These are phyloP conservation scores for Disparrhopalites patrizii DNA, from an alignment of 2,888 invertebrate genomes.

Conservation along the genomic window DNA sequence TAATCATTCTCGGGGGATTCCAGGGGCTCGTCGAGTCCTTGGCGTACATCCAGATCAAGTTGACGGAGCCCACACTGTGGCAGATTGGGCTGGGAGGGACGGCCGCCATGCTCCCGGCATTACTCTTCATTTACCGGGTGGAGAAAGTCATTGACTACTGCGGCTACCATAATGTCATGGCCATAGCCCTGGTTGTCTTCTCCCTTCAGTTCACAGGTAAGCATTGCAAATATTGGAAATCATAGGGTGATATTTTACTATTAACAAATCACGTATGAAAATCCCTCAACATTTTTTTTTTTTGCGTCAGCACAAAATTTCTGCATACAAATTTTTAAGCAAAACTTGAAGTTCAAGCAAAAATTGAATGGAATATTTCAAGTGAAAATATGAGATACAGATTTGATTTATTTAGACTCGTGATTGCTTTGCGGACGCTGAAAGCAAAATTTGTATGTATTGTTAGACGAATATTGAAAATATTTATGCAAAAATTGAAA, in stretches of 20 bases:
- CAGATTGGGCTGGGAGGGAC: constrained; percentile 41
- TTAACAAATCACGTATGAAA: too few species aligned
- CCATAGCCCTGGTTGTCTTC: constrained; percentile 43
- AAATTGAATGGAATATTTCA: too few species aligned
- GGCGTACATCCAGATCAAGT: constrained; percentile 42
- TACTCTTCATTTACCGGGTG: constrained; percentile 45
- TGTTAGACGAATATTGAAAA: too few species aligned
- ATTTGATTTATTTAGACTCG: too few species aligned
- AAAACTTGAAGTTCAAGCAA: too few species aligned
- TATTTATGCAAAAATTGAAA: too few species aligned
- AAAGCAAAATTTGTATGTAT: too few species aligned
- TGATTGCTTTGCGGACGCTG: too few species aligned
- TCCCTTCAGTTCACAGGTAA: constrained; percentile 47
- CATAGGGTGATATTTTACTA: too few species aligned
- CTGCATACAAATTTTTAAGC: not conserved
- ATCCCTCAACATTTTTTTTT: too few species aligned
- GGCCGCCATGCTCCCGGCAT: constrained; percentile 41
- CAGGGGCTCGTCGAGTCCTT: constrained; percentile 43
- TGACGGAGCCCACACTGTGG: constrained; percentile 35
- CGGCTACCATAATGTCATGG: constrained; percentile 46
- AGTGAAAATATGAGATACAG: too few species aligned
- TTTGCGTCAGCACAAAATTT: not conserved
- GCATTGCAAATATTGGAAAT: too few species aligned
- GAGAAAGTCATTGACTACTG: constrained; percentile 48
- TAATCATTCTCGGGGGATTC: constrained; percentile 39